Percentiles rank a stretch among this genome's conserved stretches.
These are phyloP conservation scores for Liopterus haemorrhoidalis DNA, from an alignment of 2,888 invertebrate genomes.

Conservation along the genomic window DNA sequence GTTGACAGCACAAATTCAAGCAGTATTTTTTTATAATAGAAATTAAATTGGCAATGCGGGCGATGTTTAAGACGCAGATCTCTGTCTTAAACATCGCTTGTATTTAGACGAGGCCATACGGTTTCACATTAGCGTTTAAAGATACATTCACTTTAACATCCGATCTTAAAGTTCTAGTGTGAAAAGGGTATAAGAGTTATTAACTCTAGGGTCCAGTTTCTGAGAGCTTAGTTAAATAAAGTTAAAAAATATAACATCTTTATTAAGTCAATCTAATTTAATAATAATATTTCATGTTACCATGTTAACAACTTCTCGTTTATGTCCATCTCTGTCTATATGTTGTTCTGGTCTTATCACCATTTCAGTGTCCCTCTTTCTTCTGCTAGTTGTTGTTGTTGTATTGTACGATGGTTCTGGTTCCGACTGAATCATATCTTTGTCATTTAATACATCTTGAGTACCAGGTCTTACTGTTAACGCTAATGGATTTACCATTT, in stretches of 20 bases:
- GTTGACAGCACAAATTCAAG: no score
- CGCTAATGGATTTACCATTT: conserved; percentile 35
- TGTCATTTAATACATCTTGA: conserved; percentile 49
- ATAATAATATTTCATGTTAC: conserved; percentile 44
- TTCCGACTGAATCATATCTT: conserved; percentile 48
- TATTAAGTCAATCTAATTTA: conserved; percentile 5
- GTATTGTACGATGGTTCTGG: conserved; percentile 45
- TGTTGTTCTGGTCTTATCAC: conserved; percentile 66
- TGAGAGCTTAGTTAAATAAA: neutral
- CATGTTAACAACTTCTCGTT: conserved; percentile 69
- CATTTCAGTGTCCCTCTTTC: conserved; percentile 61
- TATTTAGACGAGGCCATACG: no score
- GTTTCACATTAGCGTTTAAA: no score
- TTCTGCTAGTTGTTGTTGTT: conserved; percentile 42
- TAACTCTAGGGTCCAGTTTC: conserved; percentile 10
- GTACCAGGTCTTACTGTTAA: conserved; percentile 44
- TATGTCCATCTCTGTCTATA: conserved; percentile 62
- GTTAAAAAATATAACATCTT: neutral
- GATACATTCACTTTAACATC: no score
- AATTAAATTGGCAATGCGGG: no score
- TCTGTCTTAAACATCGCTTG: no score
- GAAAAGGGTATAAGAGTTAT: no score
- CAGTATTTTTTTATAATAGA: no score
- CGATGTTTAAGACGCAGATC: no score
- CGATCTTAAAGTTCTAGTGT: no score